Evolutionary conservation across 2,113 vertebrate species (phyloP).

Genomic region (Platysternon megacephalum): DNA sequence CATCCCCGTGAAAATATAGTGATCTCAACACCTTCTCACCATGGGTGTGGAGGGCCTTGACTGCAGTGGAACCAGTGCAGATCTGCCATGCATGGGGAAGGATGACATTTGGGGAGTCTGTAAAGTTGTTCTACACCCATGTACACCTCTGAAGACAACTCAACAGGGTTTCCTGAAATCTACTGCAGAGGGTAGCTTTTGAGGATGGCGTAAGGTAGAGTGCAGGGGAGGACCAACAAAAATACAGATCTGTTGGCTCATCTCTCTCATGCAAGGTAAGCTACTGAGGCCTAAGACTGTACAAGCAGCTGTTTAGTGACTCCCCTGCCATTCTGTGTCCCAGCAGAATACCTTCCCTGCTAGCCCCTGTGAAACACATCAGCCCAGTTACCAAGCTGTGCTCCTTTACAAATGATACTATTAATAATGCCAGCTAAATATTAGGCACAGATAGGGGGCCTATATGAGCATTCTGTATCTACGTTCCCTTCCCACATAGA

Average conservation of each 20-base stretch:
- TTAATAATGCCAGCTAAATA: neutral
- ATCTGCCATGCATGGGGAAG: neutral
- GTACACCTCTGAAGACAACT: neutral
- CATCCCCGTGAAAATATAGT: too few species aligned
- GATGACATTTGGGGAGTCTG: neutral
- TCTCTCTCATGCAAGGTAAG: neutral
- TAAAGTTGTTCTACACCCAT: neutral
- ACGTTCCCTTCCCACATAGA: neutral
- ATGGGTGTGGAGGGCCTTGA: rapidly evolving
- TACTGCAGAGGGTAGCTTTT: neutral
- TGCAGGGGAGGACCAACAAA: neutral
- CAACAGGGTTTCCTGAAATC: neutral
- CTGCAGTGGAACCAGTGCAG: neutral
- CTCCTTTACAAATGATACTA: too few species aligned
- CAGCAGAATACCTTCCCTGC: too few species aligned
- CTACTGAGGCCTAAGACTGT: neutral
- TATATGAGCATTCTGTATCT: neutral
- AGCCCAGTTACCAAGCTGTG: neutral
- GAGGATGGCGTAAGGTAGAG: neutral
- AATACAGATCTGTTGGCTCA: rapidly evolving
- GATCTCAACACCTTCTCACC: neutral
- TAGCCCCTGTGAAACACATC: too few species aligned
- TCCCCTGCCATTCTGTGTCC: too few species aligned
- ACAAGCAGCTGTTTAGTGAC: neutral
- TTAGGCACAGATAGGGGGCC: neutral